Percentiles rank a stretch among this genome's conserved stretches.
Conservation (phyloP, 2,113 vertebrate genomes). For the Pionites leucogaster region DNA sequence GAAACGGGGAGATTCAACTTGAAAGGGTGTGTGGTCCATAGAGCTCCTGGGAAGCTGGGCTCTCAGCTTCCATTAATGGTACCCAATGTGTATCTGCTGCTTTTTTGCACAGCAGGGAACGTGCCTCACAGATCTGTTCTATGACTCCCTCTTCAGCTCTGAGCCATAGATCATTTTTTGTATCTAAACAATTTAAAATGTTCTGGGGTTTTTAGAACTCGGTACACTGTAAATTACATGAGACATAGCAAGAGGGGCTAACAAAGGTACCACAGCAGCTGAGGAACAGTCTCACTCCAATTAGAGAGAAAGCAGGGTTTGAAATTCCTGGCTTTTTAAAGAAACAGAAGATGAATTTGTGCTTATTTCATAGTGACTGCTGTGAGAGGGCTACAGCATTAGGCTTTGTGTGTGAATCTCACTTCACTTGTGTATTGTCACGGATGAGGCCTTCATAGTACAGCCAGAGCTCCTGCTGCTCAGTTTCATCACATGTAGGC, state of each 20-base stretch:
- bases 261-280: not conserved
- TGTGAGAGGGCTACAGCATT: not conserved
- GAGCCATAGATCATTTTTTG: not conserved
- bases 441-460: not conserved
- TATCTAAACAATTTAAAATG: not conserved
- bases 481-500: fast-evolving
- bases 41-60: not conserved
- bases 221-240: not conserved
- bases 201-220: not conserved
- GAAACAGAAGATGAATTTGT: not conserved
- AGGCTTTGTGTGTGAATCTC: not conserved
- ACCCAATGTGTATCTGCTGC: not conserved
- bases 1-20: not conserved
- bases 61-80: not conserved
- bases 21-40: not conserved
- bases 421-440: not conserved
- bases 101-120: not conserved
- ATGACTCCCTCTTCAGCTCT: not conserved
- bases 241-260: not conserved
- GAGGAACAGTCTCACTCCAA: not conserved
- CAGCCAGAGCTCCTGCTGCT: not conserved
- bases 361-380: not conserved
- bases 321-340: not conserved
- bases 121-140: not conserved
- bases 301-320: not conserved